A percentile compares a stretch with the other conserved stretches of the same genome.
Evolutionary conservation across 2,113 vertebrate species (phyloP).

Genomic region (Amphilophus citrinellus): DNA sequence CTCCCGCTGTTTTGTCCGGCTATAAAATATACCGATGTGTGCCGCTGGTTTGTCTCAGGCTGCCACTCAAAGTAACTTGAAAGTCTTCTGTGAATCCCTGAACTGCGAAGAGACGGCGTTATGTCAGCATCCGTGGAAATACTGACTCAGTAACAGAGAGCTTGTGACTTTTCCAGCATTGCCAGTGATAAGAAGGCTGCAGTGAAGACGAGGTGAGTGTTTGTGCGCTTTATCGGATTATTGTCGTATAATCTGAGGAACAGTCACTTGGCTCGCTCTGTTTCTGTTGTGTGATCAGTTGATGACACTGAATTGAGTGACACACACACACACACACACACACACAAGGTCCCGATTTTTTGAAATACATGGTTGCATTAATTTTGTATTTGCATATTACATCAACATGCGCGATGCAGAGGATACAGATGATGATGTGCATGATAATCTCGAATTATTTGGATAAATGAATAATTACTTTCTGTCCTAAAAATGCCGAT

Average conservation of each 20-base stretch:
- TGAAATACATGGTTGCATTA: neutral
- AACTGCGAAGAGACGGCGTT: slow-evolving; percentile 8
- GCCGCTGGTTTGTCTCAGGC: neutral
- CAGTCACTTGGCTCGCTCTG: slow-evolving; percentile 7
- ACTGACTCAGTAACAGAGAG: slow-evolving; percentile 4
- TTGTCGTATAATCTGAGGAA: slow-evolving; percentile 33
- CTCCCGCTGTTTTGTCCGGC: neutral
- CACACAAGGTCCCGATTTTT: accelerated
- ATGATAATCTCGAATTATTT: neutral
- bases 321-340: too few species aligned
- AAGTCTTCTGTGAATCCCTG: neutral
- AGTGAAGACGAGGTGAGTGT: slow-evolving; percentile 59
- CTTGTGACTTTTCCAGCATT: neutral
- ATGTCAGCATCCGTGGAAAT: slow-evolving; percentile 41
- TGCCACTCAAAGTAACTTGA: neutral
- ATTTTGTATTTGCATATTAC: neutral
- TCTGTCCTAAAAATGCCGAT: neutral
- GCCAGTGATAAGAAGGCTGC: slow-evolving; percentile 17
- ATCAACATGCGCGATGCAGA: accelerated
- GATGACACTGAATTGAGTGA: neutral
- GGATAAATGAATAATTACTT: neutral
- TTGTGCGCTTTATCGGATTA: slow-evolving; percentile 61
- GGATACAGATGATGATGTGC: neutral
- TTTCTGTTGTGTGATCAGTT: neutral
- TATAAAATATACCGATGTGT: slow-evolving; percentile 16